Base-by-base conservation (phyloP, 2,888 invertebrate genomes). In the Agonopterix arenella region DNA sequence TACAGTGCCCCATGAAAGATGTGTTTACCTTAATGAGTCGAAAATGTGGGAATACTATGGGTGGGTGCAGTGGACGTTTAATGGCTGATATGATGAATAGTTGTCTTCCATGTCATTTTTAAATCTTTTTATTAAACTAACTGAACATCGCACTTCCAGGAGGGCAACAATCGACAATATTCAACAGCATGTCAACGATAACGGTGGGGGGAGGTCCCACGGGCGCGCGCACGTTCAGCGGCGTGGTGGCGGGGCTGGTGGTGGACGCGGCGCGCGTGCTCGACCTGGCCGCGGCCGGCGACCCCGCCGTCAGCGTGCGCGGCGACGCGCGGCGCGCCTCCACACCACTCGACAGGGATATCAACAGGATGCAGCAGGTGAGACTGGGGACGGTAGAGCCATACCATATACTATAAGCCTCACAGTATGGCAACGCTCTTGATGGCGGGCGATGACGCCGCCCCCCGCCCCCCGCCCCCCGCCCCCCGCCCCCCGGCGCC, bases 181-280 rank as follows among this genome's bases (percentile, higher is more conserved):
- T 98, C 90, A 98, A 98, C 85, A 94, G 95, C 68, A 97, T 97
- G 91, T 94, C 97, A 1, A 93, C 93, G 44, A 93, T 98, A 43
- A 95, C 96, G 62, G 93, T 98, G 36, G 62, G 93, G 36, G 98
- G 98, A 4, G 93, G 93, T 55, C 37, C 37, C 1, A 41, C 18
- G 16, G 47, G 41, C 4, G 91, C 93, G 47, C 90, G 95, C 42
- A 93, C 96, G 1, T 98, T 97, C 84, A 91, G 93, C 52, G 98
- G 98, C 0, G 94, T 97, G 36, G 91, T 98, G 51, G 95, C 97
- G 2, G 98, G 98, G 0, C 88, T 98, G 8, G 97, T 96, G 10
- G 94, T 96, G 50, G 97, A 97, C 73, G 95, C 96, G 5, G 91
- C 95, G 51, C 86, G 96, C 46, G 92, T 97, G 13, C 86, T 98